Conservation (phyloP, 2,888 invertebrate species). For the Serripes groenlandicus region DNA sequence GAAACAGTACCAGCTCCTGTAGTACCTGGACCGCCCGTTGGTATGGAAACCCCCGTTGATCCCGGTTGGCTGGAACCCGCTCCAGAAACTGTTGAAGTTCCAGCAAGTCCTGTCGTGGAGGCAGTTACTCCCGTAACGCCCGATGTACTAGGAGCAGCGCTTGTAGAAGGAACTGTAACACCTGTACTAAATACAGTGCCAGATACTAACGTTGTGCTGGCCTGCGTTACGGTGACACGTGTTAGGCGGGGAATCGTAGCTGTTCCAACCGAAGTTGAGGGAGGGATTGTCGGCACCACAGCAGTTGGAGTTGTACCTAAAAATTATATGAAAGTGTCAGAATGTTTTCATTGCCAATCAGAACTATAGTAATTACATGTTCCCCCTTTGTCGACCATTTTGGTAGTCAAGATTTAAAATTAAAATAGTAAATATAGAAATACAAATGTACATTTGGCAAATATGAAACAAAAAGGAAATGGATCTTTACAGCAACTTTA, state of each 20-base stretch:
- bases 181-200: conserved; percentile 14
- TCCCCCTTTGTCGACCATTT: too few relatives aligned
- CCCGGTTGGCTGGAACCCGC: conserved; percentile 9
- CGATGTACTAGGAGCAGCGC: background rate
- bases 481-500: too few relatives aligned
- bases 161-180: background rate
- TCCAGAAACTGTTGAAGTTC: conserved; percentile 1
- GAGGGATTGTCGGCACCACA: background rate
- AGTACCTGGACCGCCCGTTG: background rate
- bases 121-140: background rate
- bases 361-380: too few relatives aligned
- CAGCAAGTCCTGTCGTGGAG: background rate
- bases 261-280: background rate
- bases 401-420: too few relatives aligned
- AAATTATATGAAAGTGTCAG: too few relatives aligned
- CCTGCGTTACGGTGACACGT: background rate
- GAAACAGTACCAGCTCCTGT: background rate
- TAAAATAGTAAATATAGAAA: too few relatives aligned
- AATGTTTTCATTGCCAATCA: too few relatives aligned
- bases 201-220: background rate
- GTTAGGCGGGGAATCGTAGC: background rate
- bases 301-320: conserved; percentile 1
- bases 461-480: too few relatives aligned
- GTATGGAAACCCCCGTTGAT: background rate
- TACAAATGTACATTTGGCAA: too few relatives aligned